phyloP scores from a whole-genome alignment of 2,888 invertebrate species.

The Aspidiotus rigidus region DNA sequence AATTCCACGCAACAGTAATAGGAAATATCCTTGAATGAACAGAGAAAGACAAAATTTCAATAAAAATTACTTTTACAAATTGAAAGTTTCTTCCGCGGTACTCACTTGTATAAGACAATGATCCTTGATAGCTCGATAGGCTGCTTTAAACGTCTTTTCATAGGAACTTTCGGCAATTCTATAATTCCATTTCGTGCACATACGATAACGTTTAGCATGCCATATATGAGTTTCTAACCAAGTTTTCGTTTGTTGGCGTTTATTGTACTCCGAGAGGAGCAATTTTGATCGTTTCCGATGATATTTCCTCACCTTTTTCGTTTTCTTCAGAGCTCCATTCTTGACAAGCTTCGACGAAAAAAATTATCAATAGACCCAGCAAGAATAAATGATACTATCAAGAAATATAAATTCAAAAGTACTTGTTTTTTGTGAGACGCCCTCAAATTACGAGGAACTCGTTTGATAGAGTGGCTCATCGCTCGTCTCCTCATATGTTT shows the following conservation, averaged over 20 bases:
- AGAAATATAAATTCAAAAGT: constrained; percentile 18
- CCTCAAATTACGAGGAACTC: constrained; percentile 67
- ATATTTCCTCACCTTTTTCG: constrained; percentile 77
- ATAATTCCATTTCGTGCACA: constrained; percentile 75
- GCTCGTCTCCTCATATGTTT: constrained; percentile 83
- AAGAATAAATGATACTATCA: constrained; percentile 30
- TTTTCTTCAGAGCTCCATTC: constrained; percentile 48
- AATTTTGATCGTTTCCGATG: constrained; percentile 72
- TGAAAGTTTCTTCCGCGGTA: neutral
- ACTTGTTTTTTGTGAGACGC: constrained; percentile 52
- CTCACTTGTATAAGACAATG: constrained; percentile 67
- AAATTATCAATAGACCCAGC: constrained; percentile 7
- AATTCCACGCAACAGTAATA: constrained; percentile 70
- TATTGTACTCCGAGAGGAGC: constrained; percentile 65
- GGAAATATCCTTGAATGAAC: constrained; percentile 58
- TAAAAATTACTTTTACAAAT: neutral
- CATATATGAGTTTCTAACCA: constrained; percentile 98
- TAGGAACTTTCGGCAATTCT: constrained; percentile 68
- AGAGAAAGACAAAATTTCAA: constrained; percentile 21
- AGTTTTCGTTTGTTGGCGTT: constrained; percentile 58
- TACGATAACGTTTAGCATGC: constrained; percentile 95
- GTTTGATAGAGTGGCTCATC: constrained; percentile 83
- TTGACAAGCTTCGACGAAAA: constrained; percentile 39
- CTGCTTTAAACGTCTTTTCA: constrained; percentile 78
- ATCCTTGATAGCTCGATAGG: constrained; percentile 68